phyloP scores from a whole-genome alignment of 2,113 vertebrate species.

The Notothenia coriiceps region DNA sequence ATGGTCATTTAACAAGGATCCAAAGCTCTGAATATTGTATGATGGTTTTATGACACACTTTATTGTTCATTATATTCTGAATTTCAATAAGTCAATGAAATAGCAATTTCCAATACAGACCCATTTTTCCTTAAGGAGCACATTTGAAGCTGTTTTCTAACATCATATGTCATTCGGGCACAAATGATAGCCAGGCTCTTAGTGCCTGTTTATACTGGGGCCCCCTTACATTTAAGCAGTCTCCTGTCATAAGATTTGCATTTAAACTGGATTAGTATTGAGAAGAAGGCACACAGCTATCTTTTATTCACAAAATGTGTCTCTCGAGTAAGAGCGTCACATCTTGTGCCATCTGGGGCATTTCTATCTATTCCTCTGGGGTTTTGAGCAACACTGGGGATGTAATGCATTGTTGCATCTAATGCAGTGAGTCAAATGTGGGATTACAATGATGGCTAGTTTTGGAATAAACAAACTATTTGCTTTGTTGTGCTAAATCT shows the following conservation, averaged over 20 bases:
- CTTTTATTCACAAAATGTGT: neutral
- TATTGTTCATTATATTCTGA: neutral
- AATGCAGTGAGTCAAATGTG: constrained; percentile 50
- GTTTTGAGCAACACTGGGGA: constrained; percentile 32
- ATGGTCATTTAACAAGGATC: neutral
- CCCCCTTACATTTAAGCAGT: neutral
- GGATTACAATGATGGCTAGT: constrained; percentile 52
- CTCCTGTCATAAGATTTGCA: constrained; percentile 17
- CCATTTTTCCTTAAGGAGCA: neutral
- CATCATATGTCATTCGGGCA: neutral
- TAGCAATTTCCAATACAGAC: neutral
- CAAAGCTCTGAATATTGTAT: neutral
- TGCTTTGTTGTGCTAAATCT: constrained; percentile 59
- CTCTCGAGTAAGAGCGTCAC: constrained; percentile 12
- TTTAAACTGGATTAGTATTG: constrained; percentile 34
- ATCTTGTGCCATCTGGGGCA: constrained; percentile 16
- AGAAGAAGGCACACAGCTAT: neutral
- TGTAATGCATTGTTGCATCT: constrained; percentile 46
- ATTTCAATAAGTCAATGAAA: neutral
- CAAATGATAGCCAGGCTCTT: neutral
- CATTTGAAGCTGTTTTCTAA: neutral
- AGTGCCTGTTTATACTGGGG: neutral
- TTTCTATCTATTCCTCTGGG: constrained; percentile 7
- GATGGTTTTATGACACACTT: neutral
- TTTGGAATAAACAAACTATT: constrained; percentile 53